Conservation (phyloP, 2,113 vertebrate genomes). For the Lonchura striata region DNA sequence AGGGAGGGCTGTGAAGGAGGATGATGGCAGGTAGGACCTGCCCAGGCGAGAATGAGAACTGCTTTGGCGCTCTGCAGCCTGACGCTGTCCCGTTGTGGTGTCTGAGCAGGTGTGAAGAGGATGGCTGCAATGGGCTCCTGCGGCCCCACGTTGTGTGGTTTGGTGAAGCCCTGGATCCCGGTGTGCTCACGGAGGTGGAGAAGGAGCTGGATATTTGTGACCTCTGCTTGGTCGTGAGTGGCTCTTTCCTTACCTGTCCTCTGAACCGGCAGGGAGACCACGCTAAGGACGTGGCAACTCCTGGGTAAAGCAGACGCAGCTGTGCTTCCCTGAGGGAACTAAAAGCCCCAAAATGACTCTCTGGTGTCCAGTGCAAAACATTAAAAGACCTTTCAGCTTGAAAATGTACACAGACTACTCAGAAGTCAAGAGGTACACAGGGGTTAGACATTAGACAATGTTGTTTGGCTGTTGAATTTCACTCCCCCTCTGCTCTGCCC, state of each 20-base stretch:
- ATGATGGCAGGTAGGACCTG: fast-evolving
- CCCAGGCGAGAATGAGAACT: background rate
- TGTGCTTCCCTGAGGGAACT: background rate
- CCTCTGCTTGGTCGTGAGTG: conserved; percentile 91
- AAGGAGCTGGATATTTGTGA: conserved; percentile 92
- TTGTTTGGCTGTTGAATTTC: background rate
- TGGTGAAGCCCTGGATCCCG: conserved; percentile 91
- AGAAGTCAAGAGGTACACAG: background rate
- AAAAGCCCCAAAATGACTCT: background rate
- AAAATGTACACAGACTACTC: fast-evolving
- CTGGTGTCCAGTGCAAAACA: background rate
- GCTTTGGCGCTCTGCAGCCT: fast-evolving
- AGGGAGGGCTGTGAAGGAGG: background rate
- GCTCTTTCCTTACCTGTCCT: fast-evolving
- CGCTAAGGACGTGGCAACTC: fast-evolving
- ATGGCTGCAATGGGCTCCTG: conserved; percentile 84
- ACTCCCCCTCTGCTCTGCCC: background rate
- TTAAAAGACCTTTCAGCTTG: background rate
- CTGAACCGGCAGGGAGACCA: fast-evolving
- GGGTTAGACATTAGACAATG: background rate
- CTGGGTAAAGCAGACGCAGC: background rate
- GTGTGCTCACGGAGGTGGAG: conserved; percentile 86
- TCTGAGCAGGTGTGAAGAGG: conserved; percentile 81
- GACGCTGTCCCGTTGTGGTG: fast-evolving
- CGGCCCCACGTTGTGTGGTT: conserved; percentile 96